Evolutionary conservation across 2,113 vertebrate species (phyloP).

Genomic region (Gnathonemus longibarbis): DNA sequence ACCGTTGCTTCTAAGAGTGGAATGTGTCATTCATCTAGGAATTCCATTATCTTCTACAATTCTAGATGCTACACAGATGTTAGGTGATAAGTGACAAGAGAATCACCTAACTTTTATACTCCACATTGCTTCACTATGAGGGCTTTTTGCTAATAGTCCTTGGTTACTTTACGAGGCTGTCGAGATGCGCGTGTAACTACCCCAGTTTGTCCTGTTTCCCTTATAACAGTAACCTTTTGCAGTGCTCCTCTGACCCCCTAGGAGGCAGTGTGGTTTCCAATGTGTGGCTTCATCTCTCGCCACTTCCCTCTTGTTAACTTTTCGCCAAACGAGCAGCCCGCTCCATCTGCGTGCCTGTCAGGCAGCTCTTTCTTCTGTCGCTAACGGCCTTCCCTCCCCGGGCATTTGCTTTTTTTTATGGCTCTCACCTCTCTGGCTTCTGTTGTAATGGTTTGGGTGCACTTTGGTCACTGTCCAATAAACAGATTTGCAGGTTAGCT

Average conservation of each 20-base stretch:
- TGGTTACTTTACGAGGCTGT: slow-evolving; percentile 37
- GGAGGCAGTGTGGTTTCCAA: slow-evolving; percentile 38
- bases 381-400: slow-evolving; percentile 16
- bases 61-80: slow-evolving; percentile 70
- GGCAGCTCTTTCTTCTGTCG: neutral
- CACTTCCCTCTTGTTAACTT: neutral
- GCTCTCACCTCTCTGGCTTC: neutral
- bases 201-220: slow-evolving; percentile 24
- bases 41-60: slow-evolving; percentile 81
- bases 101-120: slow-evolving; percentile 38
- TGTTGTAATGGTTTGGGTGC: slow-evolving; percentile 5
- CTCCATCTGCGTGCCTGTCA: neutral
- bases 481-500: neutral
- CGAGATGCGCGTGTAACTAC: slow-evolving; percentile 31
- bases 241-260: slow-evolving; percentile 38
- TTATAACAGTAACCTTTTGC: slow-evolving; percentile 25
- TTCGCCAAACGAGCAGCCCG: neutral
- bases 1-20: neutral
- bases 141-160: slow-evolving; percentile 48
- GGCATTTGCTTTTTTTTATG: neutral
- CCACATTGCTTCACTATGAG: slow-evolving; percentile 38
- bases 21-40: slow-evolving; percentile 46
- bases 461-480: slow-evolving; percentile 19
- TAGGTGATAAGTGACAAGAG: slow-evolving; percentile 58
- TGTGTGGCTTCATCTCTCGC: neutral